Conservation (phyloP, 2,888 invertebrate species). For the Scaptomyza cyrtandrae region DNA sequence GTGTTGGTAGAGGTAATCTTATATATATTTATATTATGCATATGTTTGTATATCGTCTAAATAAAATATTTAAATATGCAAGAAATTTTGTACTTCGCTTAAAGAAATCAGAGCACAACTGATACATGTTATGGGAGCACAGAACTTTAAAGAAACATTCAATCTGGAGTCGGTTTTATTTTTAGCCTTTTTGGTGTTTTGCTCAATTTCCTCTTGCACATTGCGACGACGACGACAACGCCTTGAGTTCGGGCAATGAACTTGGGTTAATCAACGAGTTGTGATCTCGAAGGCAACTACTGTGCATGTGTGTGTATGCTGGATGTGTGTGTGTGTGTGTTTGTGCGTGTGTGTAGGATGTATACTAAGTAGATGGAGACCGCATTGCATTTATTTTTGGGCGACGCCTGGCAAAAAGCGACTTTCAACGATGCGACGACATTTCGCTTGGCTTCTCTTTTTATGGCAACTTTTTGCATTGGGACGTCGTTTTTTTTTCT, state of each 20-base stretch:
- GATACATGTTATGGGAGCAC: slow-evolving; percentile 53
- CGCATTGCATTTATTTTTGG: slow-evolving; percentile 76
- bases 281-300: slow-evolving; percentile 54
- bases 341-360: slow-evolving; percentile 42
- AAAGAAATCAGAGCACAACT: slow-evolving; percentile 30
- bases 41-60: slow-evolving; percentile 36
- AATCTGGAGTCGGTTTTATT: slow-evolving; percentile 19
- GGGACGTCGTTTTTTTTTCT: slow-evolving; percentile 24
- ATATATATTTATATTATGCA: slow-evolving; percentile 37
- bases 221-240: slow-evolving; percentile 19
- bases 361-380: slow-evolving; percentile 54
- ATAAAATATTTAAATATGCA: slow-evolving; percentile 28
- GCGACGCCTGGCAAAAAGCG: slow-evolving; percentile 56
- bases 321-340: not conserved
- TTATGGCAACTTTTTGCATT: slow-evolving; percentile 76
- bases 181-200: slow-evolving; percentile 16
- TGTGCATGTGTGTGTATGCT: slow-evolving; percentile 5
- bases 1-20: slow-evolving; percentile 23
- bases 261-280: slow-evolving; percentile 66
- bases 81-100: not conserved
- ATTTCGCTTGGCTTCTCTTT: slow-evolving; percentile 64
- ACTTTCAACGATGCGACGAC: slow-evolving; percentile 60
- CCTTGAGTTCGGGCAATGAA: slow-evolving; percentile 70
- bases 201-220: slow-evolving; percentile 56
- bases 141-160: slow-evolving; percentile 36